Evolutionary conservation across 2,888 invertebrate species (phyloP).

Genomic region (Drosophila neoperkinsi): DNA sequence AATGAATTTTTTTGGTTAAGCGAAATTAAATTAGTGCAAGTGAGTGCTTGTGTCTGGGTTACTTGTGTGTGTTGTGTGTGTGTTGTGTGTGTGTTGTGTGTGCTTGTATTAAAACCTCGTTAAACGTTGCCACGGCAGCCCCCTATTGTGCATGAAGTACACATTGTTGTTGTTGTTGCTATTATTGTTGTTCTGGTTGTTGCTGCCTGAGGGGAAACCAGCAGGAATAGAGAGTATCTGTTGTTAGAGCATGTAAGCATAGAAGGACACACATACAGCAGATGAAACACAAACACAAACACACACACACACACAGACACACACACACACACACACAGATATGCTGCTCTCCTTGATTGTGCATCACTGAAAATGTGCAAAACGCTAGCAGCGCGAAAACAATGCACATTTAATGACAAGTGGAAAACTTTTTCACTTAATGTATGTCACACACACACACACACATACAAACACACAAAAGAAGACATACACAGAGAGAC

Average conservation of each 20-base stretch:
- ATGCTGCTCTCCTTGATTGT: slow-evolving; percentile 8
- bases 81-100: slow-evolving; percentile 26
- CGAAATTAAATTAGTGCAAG: slow-evolving; percentile 76
- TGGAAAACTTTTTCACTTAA: slow-evolving; percentile 79
- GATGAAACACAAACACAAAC: background rate
- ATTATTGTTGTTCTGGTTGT: slow-evolving; percentile 22
- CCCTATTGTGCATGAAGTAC: slow-evolving; percentile 50
- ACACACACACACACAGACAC: background rate
- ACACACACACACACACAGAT: background rate
- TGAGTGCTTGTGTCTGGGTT: slow-evolving; percentile 16
- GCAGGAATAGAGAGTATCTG: slow-evolving; percentile 16
- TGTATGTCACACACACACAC: slow-evolving; percentile 66
- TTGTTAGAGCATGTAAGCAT: slow-evolving; percentile 27
- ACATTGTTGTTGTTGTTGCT: slow-evolving; percentile 31
- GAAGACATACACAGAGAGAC: slow-evolving; percentile 6
- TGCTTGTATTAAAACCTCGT: slow-evolving; percentile 72
- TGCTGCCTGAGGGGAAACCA: slow-evolving; percentile 16
- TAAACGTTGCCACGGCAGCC: slow-evolving; percentile 70
- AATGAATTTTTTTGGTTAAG: slow-evolving; percentile 61
- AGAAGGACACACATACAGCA: slow-evolving; percentile 31
- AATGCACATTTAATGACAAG: slow-evolving; percentile 82
- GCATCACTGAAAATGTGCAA: slow-evolving; percentile 51
- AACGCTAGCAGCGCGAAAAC: slow-evolving; percentile 67
- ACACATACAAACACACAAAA: slow-evolving; percentile 30
- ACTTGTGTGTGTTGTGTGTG: slow-evolving; percentile 5